Percentiles rank a stretch among this genome's conserved stretches.
Conservation (phyloP, 2,888 invertebrate species). For the Proisotoma minuta region DNA sequence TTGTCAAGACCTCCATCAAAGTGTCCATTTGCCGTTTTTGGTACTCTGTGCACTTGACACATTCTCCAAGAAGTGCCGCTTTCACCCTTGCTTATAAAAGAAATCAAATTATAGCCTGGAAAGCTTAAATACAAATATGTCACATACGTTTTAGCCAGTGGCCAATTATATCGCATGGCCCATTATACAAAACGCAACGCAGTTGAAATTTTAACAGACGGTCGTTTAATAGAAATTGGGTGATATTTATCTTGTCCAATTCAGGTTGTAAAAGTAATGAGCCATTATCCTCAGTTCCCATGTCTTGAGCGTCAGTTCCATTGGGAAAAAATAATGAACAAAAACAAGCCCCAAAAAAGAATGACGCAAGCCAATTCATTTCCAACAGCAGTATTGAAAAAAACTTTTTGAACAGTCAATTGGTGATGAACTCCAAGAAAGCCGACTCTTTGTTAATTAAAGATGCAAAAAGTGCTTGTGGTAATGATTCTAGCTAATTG, state of each 20-base stretch:
- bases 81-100: slow-evolving; percentile 27
- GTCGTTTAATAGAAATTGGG: slow-evolving; percentile 14
- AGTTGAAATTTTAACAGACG: slow-evolving; percentile 18
- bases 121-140: slow-evolving; percentile 4
- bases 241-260: slow-evolving; percentile 24
- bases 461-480: no score
- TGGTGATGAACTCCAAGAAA: no score
- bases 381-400: no score
- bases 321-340: no score
- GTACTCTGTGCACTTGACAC: slow-evolving; percentile 18
- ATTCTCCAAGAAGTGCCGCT: slow-evolving; percentile 20
- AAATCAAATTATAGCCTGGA: no score
- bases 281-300: background rate
- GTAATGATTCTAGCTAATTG: no score
- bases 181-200: slow-evolving; percentile 17
- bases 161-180: slow-evolving; percentile 25
- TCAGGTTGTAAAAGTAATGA: slow-evolving; percentile 18
- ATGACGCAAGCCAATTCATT: no score
- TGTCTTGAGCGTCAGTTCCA: no score
- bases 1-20: slow-evolving; percentile 5
- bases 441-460: no score
- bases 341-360: no score
- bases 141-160: slow-evolving; percentile 24
- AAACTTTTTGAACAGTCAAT: no score
- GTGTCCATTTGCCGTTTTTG: slow-evolving; percentile 11